Conservation (phyloP, 92 coral and sea anemone species). For the Micromussa lordhowensis region DNA sequence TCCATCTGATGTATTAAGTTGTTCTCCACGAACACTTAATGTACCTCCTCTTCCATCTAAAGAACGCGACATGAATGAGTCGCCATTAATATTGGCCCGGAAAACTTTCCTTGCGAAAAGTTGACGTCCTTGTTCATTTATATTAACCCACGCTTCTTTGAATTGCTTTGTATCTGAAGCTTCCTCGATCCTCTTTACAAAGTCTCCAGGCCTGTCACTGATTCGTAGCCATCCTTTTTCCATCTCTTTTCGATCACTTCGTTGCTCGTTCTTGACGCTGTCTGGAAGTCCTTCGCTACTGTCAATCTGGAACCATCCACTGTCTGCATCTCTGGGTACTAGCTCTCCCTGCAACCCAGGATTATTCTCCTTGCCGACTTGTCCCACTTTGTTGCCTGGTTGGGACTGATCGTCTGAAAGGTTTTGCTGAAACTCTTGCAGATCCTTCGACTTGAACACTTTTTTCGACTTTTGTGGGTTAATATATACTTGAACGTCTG, state of each 20-base stretch:
- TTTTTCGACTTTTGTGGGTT: background rate
- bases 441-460: slow-evolving; percentile 25
- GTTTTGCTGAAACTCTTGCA: slow-evolving; percentile 10
- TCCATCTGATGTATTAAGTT: background rate
- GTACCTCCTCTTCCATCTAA: background rate
- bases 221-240: slow-evolving; percentile 52
- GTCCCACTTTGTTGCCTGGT: background rate
- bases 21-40: background rate
- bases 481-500: background rate
- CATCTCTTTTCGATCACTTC: slow-evolving; percentile 26
- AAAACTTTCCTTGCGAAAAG: slow-evolving; percentile 31
- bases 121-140: slow-evolving; percentile 21
- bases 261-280: background rate
- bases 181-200: slow-evolving; percentile 23
- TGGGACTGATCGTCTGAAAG: background rate
- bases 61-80: background rate
- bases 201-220: slow-evolving; percentile 46
- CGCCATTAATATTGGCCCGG: slow-evolving; percentile 19
- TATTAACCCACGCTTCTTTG: slow-evolving; percentile 40
- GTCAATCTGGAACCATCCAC: background rate
- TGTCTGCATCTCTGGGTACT: background rate
- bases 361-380: background rate
- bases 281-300: background rate
- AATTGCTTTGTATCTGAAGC: slow-evolving; percentile 28
- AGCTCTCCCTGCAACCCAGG: background rate